These are phyloP conservation scores for Panthera uncia DNA, from an alignment of 2,113 vertebrate species.

Conservation along the genomic window DNA sequence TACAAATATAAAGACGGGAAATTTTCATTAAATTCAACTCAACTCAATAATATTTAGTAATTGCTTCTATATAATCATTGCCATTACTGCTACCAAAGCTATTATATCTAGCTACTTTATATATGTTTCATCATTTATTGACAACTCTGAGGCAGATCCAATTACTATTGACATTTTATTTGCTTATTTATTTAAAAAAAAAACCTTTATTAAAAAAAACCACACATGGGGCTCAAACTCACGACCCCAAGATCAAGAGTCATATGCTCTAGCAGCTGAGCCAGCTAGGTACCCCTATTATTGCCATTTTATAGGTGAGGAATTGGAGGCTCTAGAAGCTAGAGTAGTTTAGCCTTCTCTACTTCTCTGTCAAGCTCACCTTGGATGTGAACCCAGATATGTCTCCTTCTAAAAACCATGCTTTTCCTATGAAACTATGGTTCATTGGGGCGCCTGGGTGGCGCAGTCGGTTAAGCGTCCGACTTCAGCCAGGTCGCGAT, in stretches of 20 bases:
- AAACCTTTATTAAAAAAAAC: not conserved
- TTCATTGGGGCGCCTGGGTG: no score
- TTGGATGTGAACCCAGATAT: not conserved
- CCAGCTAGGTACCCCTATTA: not conserved
- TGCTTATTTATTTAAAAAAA: not conserved
- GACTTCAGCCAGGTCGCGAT: no score
- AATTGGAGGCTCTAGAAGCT: not conserved
- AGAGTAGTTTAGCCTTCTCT: not conserved
- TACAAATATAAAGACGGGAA: not conserved
- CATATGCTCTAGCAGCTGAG: not conserved
- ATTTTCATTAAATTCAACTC: not conserved
- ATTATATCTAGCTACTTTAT: not conserved
- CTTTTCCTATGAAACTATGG: not conserved
- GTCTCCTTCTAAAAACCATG: not conserved
- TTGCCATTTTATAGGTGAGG: not conserved
- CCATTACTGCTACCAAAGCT: not conserved
- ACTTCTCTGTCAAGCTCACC: not conserved
- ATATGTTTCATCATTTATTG: not conserved
- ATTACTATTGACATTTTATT: not conserved
- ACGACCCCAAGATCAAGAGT: not conserved
- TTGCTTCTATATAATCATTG: not conserved
- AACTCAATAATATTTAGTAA: not conserved
- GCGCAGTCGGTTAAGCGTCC: no score
- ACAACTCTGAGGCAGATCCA: not conserved
- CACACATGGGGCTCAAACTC: not conserved